phyloP scores from a whole-genome alignment of 2,888 invertebrate species.

The Chirona hameri region DNA sequence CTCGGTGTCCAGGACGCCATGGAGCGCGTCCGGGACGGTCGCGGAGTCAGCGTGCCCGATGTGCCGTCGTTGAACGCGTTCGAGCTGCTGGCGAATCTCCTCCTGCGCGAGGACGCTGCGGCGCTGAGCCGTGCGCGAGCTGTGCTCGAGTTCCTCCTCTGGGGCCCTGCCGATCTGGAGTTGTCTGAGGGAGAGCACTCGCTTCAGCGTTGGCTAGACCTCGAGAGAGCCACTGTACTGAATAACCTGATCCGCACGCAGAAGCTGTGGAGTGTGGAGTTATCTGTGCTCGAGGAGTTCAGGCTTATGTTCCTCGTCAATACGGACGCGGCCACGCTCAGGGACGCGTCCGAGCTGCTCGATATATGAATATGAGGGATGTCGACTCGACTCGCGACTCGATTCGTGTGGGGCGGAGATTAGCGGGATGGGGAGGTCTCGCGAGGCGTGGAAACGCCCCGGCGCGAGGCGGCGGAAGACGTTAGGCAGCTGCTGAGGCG shows the following conservation, averaged over 20 bases:
- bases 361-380: neutral
- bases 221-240: conserved; percentile 78
- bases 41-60: conserved; percentile 27
- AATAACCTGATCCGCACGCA: conserved; percentile 67
- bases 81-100: conserved; percentile 40
- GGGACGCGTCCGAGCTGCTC: conserved; percentile 63
- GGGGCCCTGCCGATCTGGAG: conserved; percentile 61
- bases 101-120: conserved; percentile 44
- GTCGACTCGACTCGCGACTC: neutral
- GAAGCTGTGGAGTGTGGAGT: conserved; percentile 50
- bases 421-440: too few species aligned
- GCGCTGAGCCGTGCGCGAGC: conserved; percentile 61
- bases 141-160: conserved; percentile 78
- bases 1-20: conserved; percentile 56
- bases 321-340: conserved; percentile 76
- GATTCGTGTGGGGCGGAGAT: too few species aligned
- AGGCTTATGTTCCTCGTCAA: conserved; percentile 64
- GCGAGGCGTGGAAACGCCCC: too few species aligned
- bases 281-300: conserved; percentile 22
- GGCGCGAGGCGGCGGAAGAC: neutral
- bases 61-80: conserved; percentile 36
- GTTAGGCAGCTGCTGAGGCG: neutral
- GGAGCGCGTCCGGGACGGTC: conserved; percentile 43
- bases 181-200: conserved; percentile 41
- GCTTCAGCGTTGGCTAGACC: conserved; percentile 69